Percentiles rank a stretch among this genome's conserved stretches.
These are phyloP conservation scores for Pogonocichla stellata DNA, from an alignment of 2,113 vertebrate genomes.

Conservation along the genomic window DNA sequence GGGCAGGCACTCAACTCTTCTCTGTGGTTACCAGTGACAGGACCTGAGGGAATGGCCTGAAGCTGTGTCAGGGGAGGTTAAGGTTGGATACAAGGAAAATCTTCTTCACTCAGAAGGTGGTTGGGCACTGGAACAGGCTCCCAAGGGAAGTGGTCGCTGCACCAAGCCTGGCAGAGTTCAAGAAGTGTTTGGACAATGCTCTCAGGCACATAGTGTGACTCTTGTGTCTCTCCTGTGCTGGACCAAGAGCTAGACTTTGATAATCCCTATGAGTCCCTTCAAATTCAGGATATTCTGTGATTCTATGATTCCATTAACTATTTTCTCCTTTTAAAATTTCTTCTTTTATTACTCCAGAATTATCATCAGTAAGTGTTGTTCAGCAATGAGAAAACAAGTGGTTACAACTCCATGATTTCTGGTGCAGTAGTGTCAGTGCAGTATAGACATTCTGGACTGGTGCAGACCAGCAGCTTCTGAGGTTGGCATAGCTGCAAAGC, in stretches of 20 bases:
- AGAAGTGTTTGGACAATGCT: neutral
- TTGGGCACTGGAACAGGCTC: neutral
- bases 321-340: fast-evolving
- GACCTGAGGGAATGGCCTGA: neutral
- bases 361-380: neutral
- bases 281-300: neutral
- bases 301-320: neutral
- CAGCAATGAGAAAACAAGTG: neutral
- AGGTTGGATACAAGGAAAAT: neutral
- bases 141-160: neutral
- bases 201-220: neutral
- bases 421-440: neutral
- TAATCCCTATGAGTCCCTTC: neutral
- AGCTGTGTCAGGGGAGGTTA: neutral
- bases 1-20: neutral
- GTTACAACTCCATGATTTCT: neutral
- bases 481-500: neutral
- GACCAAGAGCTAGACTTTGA: neutral
- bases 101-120: neutral
- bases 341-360: neutral
- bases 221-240: neutral
- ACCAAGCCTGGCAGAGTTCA: neutral
- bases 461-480: neutral
- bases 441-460: neutral
- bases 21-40: neutral